Evolutionary conservation across 37 sponge, comb jelly and placozoan species (phyloP).

Genomic region (Spongilla lacustris): DNA sequence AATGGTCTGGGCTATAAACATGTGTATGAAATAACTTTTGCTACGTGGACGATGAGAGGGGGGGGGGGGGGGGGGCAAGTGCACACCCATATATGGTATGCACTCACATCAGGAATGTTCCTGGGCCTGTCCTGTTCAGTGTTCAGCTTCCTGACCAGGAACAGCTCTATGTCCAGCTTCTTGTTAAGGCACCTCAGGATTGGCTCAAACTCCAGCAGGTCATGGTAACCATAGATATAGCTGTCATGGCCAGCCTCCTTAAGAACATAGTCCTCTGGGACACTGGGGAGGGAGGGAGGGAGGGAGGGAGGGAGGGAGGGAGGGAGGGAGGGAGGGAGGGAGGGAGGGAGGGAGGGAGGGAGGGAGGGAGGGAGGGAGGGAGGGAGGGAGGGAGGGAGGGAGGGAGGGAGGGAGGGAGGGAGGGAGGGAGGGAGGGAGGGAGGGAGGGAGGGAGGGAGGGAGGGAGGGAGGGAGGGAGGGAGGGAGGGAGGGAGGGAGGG

Average conservation of each 20-base stretch:
- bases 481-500: neutral
- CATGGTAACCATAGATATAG: slow-evolving; percentile 55
- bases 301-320: neutral
- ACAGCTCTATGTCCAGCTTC: slow-evolving; percentile 50
- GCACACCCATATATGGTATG: neutral
- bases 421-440: neutral
- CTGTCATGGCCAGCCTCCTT: slow-evolving; percentile 64
- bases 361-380: neutral
- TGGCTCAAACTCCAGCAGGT: slow-evolving; percentile 51
- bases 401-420: neutral
- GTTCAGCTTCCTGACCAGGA: slow-evolving; percentile 55
- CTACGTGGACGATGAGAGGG: too few species aligned
- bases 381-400: neutral
- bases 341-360: neutral
- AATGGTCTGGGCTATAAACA: too few species aligned
- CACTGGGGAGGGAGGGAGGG: slow-evolving; percentile 19
- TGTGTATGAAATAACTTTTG: too few species aligned
- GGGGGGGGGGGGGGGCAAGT: too few species aligned
- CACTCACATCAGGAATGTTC: slow-evolving; percentile 75
- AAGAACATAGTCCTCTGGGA: slow-evolving; percentile 51
- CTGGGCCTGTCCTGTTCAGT: slow-evolving; percentile 50
- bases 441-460: neutral
- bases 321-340: neutral
- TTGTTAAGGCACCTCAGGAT: slow-evolving; percentile 61
- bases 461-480: neutral